phyloP scores from a whole-genome alignment of 2,113 vertebrate genomes.

The Ammodytes marinus region DNA sequence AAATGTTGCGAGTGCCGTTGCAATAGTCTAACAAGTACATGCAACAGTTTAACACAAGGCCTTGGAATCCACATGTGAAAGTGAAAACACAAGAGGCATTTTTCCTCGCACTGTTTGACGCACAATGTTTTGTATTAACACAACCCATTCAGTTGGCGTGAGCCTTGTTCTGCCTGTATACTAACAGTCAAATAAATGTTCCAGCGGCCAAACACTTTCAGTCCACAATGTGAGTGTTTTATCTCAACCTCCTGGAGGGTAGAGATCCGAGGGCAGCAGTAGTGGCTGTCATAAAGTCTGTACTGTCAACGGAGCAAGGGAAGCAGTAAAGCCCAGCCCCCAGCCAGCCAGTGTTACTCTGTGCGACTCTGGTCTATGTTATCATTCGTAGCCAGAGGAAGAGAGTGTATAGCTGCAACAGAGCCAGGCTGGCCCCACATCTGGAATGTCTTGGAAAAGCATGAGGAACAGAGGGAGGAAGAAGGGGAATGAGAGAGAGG shows the following conservation, averaged over 20 bases:
- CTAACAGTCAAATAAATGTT: slow-evolving; percentile 31
- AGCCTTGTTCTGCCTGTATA: background rate
- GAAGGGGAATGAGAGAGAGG: background rate
- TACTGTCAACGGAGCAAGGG: slow-evolving; percentile 29
- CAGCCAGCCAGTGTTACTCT: slow-evolving; percentile 10
- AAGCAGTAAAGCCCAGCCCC: background rate
- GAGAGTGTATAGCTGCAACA: background rate
- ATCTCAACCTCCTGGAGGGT: slow-evolving; percentile 33
- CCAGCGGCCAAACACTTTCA: slow-evolving; percentile 4
- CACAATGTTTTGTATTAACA: slow-evolving; percentile 9
- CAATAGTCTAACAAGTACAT: background rate
- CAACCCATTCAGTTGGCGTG: background rate
- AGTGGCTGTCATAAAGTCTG: slow-evolving; percentile 39
- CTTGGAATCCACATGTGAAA: background rate
- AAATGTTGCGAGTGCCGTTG: slow-evolving; percentile 31
- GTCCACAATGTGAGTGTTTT: slow-evolving; percentile 23
- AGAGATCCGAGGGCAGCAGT: slow-evolving; percentile 40
- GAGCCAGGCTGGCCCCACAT: slow-evolving; percentile 50
- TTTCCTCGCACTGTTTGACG: background rate
- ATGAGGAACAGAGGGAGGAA: slow-evolving; percentile 41
- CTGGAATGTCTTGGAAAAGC: slow-evolving; percentile 67
- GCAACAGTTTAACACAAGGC: background rate
- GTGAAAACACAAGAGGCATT: slow-evolving; percentile 10
- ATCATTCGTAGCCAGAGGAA: slow-evolving; percentile 48
- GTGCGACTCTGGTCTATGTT: slow-evolving; percentile 36